phyloP scores from a whole-genome alignment of 2,797 vertebrate genomes.

The Tragopan temminckii region DNA sequence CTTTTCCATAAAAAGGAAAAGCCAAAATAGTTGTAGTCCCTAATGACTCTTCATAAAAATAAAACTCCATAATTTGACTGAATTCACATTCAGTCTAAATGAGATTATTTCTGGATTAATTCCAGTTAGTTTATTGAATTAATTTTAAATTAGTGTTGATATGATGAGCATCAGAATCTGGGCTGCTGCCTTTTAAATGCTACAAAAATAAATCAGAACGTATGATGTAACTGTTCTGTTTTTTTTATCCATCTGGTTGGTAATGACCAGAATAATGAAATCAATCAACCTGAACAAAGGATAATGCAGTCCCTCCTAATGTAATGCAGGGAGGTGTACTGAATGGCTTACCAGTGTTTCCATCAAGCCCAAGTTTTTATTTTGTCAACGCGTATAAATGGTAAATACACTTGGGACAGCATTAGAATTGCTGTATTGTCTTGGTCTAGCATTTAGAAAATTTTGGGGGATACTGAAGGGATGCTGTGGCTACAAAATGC shows the following conservation, averaged over 20 bases:
- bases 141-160: slow-evolving; percentile 20
- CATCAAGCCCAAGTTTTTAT: slow-evolving; percentile 9
- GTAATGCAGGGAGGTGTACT: slow-evolving; percentile 1
- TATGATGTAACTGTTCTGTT: slow-evolving; percentile 17
- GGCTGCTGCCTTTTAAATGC: slow-evolving; percentile 25
- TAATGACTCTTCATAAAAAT: slow-evolving; percentile 15
- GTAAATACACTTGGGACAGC: slow-evolving; percentile 17
- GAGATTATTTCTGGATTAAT: slow-evolving; percentile 50
- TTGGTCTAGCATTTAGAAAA: background rate
- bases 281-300: slow-evolving; percentile 40
- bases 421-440: background rate
- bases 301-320: slow-evolving; percentile 36
- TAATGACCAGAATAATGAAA: slow-evolving; percentile 61
- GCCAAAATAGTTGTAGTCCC: slow-evolving; percentile 24
- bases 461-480: background rate
- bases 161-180: slow-evolving; percentile 35
- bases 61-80: slow-evolving; percentile 36
- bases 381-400: slow-evolving; percentile 32
- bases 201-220: background rate
- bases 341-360: slow-evolving; percentile 20
- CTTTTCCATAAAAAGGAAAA: background rate
- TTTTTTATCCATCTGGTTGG: slow-evolving; percentile 53
- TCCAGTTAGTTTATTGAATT: slow-evolving; percentile 50
- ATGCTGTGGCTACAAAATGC: background rate
- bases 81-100: slow-evolving; percentile 37